Evolutionary conservation across 1,140 invertebrate genomes (phyloP).

Genomic region (Phthorimaea operculella): DNA sequence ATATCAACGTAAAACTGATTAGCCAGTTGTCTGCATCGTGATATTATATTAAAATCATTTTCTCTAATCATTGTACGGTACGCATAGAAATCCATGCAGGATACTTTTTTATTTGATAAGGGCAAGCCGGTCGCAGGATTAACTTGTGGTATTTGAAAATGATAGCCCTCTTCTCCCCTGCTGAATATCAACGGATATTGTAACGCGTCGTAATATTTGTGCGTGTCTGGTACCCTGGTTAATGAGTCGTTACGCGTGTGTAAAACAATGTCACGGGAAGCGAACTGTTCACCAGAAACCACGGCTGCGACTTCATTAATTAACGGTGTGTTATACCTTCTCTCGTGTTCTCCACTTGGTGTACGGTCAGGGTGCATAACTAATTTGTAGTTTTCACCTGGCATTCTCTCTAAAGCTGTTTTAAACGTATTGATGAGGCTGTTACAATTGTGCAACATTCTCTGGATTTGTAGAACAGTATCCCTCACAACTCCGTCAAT

Average conservation of each 20-base stretch:
- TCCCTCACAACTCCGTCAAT: slow-evolving; percentile 27
- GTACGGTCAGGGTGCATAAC: slow-evolving; percentile 46
- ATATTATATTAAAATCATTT: slow-evolving; percentile 32
- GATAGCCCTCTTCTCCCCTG: slow-evolving; percentile 23
- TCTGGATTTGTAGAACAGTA: slow-evolving; percentile 41
- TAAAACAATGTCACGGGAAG: slow-evolving; percentile 55
- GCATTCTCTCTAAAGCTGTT: slow-evolving; percentile 46
- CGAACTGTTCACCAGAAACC: slow-evolving; percentile 48
- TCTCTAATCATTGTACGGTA: slow-evolving; percentile 34
- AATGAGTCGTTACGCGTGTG: slow-evolving; percentile 36
- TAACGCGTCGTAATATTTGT: slow-evolving; percentile 21
- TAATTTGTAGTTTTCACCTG: slow-evolving; percentile 46
- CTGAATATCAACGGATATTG: slow-evolving; percentile 26
- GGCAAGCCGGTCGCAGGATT: slow-evolving; percentile 13
- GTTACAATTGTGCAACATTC: slow-evolving; percentile 44
- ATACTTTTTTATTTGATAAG: too few relatives aligned
- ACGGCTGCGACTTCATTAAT: slow-evolving; percentile 60
- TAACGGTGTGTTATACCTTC: slow-evolving; percentile 57
- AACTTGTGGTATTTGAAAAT: slow-evolving; percentile 23
- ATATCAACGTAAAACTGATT: slow-evolving; percentile 48
- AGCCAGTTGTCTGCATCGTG: slow-evolving; percentile 30
- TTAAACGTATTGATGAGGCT: slow-evolving; percentile 48
- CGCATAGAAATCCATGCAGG: too few relatives aligned
- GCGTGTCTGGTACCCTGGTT: slow-evolving; percentile 32
- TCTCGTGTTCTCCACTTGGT: slow-evolving; percentile 41